Evolutionary conservation across 2,113 vertebrate genomes (phyloP).

Genomic region (Verasper variegatus): DNA sequence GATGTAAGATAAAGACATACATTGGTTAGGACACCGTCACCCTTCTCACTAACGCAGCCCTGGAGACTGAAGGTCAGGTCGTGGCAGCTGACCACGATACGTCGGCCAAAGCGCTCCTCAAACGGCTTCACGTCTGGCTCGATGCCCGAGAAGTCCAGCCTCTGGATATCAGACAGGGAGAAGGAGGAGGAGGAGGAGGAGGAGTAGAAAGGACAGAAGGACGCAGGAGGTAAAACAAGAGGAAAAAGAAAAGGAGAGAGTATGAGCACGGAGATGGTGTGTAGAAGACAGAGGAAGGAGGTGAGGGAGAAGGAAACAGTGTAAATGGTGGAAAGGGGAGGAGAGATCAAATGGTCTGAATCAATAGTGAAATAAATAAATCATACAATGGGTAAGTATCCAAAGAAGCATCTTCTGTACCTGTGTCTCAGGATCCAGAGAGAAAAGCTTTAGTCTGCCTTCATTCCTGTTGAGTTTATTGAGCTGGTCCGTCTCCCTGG

Average conservation of each 20-base stretch:
- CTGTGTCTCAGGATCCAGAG: slow-evolving; percentile 95
- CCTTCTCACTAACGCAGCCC: slow-evolving; percentile 87
- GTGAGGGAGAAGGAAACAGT: slow-evolving; percentile 27
- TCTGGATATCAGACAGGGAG: slow-evolving; percentile 76
- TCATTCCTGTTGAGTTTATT: slow-evolving; percentile 96
- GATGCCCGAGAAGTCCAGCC: slow-evolving; percentile 94
- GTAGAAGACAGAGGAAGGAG: slow-evolving; percentile 4
- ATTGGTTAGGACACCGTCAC: slow-evolving; percentile 87
- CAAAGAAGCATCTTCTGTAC: slow-evolving; percentile 69
- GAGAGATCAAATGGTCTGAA: slow-evolving; percentile 27
- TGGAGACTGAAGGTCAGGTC: slow-evolving; percentile 93
- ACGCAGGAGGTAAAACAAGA: background rate
- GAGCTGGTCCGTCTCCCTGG: slow-evolving; percentile 95
- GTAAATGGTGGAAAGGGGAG: background rate
- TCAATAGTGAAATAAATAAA: slow-evolving; percentile 55
- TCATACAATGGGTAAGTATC: background rate
- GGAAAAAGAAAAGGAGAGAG: background rate
- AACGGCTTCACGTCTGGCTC: slow-evolving; percentile 96
- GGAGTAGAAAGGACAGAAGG: background rate
- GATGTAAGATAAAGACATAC: slow-evolving; percentile 74
- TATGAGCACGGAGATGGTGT: slow-evolving; percentile 14
- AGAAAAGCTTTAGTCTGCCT: slow-evolving; percentile 92
- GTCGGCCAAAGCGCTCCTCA: slow-evolving; percentile 92
- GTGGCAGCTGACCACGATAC: slow-evolving; percentile 91
- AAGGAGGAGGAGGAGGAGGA: background rate